Evolutionary conservation across 2,113 vertebrate genomes (phyloP), one percentile per base, ranked within the genome.

Genomic region (Cyphomyrus discorhynchus): DNA sequence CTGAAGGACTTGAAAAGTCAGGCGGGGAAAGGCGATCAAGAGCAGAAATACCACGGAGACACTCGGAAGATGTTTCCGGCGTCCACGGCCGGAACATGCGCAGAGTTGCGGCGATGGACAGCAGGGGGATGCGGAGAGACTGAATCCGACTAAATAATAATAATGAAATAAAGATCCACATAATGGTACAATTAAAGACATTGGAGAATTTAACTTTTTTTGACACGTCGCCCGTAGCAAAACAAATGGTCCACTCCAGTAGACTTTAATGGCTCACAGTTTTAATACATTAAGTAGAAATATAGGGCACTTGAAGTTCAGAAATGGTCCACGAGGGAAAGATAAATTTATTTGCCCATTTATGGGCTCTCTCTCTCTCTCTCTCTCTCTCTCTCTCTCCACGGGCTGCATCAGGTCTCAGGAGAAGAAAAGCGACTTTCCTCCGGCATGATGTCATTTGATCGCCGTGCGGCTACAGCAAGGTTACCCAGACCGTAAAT

Each of bases 401-500:
- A 47, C 21, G 82, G 39, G 82, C 82, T 84, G 82, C 82, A 47
- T 47, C 46, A 47, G 82, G 82, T 84, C 82, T 45, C 82, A 47
- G 82, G 82, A 24, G 42, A 45, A 42, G 82, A 84, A 47, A 47
- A 47, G 39, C 82, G 82, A 84, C 17, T 84, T 84, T 84, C 82
- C 82, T 42, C 82, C 45, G 19, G 45, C 45, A 84, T 84, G 82
- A 84, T 84, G 82, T 84, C 82, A 84, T 84, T 45, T 24, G 45
- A 47, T 42, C 15, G 82, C 45, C 39, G 35, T 24, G 82, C 21
- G 82, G 82, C 5, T 47, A 84, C 19, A 46, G 82, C 94, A 94
- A 95, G 93, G 95, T 94, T 93, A 93, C 9, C 90, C 89, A 91
- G 45, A 92, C 91, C 91, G 52, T 90, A 87, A 89, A 93, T 93